Evolutionary conservation across 2,888 invertebrate genomes (phyloP), one percentile per base, ranked within the genome.

Genomic region (Drosophila pseudotakahashii): DNA sequence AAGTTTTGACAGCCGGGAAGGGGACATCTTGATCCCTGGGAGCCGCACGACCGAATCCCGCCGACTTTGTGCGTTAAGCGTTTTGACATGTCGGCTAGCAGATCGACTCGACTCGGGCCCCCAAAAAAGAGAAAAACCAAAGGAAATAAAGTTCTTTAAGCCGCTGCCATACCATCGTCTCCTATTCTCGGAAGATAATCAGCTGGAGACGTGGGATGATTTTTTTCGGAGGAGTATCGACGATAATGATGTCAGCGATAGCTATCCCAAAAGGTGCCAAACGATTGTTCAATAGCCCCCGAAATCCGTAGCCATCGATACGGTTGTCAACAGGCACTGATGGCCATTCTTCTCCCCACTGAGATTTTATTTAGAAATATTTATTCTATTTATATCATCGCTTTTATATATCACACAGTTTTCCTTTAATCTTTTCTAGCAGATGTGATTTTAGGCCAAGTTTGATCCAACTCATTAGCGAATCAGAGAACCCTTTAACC

Each of bases 71-170:
- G 81, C 78, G 79, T 79, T 86, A 84, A 86, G 84, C 87, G 83
- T 83, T 86, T 84, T 84, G 84, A 86, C 84, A 84, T 83, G 84
- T 82, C 73, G 80, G 75, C 85, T 57, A 71, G 57, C 64, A 76
- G 64, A 59, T 64, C 70, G 68, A 69, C 64, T 61, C 70, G 68
- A 69, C 64, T 61, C 36, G 58, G 52, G 30, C 36, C 41, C 54
- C 37, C 19, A 30, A 50, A 51, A 52, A 23, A 54, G 47, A 52
- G 42, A 45, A 67, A 60, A 60, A 34, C 32, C 42, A 70, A 71
- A 74, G 64, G 67, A 73, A 72, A 75, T 63, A 75, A 86, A 86
- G 76, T 86, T 86, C 64, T 76, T 77, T 76, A 77, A 79, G 83
- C 68, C 83, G 66, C 59, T 61, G 59, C 68, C 70, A 70, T 67